These are phyloP conservation scores for Brachylomia viminalis DNA, from an alignment of 2,888 invertebrate species.

Conservation along the genomic window DNA sequence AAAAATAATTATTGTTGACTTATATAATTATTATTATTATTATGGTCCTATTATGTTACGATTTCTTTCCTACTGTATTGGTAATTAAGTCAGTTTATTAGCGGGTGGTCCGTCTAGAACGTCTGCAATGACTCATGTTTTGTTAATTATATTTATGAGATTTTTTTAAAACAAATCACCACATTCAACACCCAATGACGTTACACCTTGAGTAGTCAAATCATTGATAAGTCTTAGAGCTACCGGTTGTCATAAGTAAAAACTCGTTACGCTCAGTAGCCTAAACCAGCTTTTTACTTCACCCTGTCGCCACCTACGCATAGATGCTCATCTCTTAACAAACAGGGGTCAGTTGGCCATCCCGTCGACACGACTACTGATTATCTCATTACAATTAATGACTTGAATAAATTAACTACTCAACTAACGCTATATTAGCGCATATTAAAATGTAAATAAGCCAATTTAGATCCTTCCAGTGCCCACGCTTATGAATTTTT, in stretches of 20 bases:
- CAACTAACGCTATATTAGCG: slow-evolving; percentile 57
- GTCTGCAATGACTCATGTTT: not conserved
- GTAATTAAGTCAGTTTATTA: not conserved
- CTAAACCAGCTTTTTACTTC: slow-evolving; percentile 39
- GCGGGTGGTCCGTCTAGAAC: not conserved
- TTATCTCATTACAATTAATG: slow-evolving; percentile 68
- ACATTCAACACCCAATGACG: slow-evolving; percentile 3
- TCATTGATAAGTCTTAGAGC: slow-evolving; percentile 9
- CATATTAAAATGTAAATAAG: slow-evolving; percentile 70
- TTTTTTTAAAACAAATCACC: slow-evolving; percentile 13
- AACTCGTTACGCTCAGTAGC: slow-evolving; percentile 35
- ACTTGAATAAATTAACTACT: slow-evolving; percentile 65
- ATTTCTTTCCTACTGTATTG: not conserved
- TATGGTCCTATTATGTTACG: not conserved
- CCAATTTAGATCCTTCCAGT: slow-evolving; percentile 61
- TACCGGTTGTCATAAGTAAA: slow-evolving; percentile 37
- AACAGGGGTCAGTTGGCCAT: slow-evolving; percentile 59
- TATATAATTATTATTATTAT: not conserved
- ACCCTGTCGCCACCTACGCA: slow-evolving; percentile 50
- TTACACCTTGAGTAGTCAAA: not conserved
- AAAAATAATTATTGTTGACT: not conserved
- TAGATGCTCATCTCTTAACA: slow-evolving; percentile 40
- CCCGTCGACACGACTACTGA: slow-evolving; percentile 60
- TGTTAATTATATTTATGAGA: slow-evolving; percentile 4
- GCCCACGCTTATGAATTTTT: slow-evolving; percentile 66